These are phyloP conservation scores for Saguinus midas DNA, from an alignment of 2,113 vertebrate genomes.

Conservation along the genomic window DNA sequence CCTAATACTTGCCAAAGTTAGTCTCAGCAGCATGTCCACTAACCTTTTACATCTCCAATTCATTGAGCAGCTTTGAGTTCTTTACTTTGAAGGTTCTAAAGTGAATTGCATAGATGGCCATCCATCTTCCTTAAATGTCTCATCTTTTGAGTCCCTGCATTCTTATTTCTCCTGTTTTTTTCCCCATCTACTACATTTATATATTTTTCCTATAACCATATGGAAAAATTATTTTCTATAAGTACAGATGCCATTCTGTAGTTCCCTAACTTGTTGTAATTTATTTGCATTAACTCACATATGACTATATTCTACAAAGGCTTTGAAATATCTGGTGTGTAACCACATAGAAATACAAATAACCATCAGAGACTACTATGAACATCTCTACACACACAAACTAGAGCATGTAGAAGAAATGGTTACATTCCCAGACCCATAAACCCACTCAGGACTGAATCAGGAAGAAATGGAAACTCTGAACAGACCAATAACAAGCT, in stretches of 20 bases:
- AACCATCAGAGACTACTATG: no score
- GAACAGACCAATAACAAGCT: no score
- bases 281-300: not conserved
- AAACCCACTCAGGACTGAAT: no score
- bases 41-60: not conserved
- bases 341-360: no score
- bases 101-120: not conserved
- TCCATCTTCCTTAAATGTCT: not conserved
- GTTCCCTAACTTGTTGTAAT: not conserved
- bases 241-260: not conserved
- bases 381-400: no score
- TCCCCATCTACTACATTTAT: not conserved
- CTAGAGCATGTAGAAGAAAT: no score
- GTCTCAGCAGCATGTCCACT: not conserved
- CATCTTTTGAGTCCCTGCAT: not conserved
- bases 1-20: not conserved
- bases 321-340: not conserved
- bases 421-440: no score
- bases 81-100: not conserved
- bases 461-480: no score
- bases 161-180: not conserved
- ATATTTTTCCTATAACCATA: not conserved
- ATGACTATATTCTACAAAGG: not conserved
- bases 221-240: not conserved
- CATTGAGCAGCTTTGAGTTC: not conserved